Base-by-base conservation (phyloP, 2,113 vertebrate species). In the Toxotes jaculatrix region DNA sequence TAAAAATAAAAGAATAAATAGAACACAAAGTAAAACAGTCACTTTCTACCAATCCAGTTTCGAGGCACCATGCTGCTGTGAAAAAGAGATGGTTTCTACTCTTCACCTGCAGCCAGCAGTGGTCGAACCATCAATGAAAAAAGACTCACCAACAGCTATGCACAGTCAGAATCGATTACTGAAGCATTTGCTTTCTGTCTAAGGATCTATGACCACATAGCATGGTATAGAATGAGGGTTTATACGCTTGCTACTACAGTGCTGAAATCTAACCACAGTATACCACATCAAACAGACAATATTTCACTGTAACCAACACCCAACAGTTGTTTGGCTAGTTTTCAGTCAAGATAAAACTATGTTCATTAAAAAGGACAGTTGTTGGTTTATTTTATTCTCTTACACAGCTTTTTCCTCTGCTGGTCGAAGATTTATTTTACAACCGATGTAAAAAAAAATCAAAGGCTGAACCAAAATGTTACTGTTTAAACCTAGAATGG, bases 151-250 rank as follows among this genome's bases (percentile, higher is more conserved):
- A 36, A 59, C 51, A 71, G 71, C 59, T 76, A 59, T 69, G 32
- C 47, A 64, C 69, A 57, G 71, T 42, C 9, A 3, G 32, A 70
- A 77, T 81, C 53, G 7, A 45, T 74, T 53, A 45, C 56, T 31
- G 31, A 53, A 73, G 68, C 47, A 56, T 68, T 27, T 60, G 78
- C 55, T 56, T 62, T 71, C 75, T 27, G 57, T 75, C 53, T 38
- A 19, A 55, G 45, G 55, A 81, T 73, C 61, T 74, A 56, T 55
- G 43, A 61, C 31, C 6, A 3, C 55, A 47, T 14, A 59, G 49
- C 14, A 11, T 19, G 10, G 42, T 34, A 31, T 5, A 53, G 27
- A 77, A 36, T n/a, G 32, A 49, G 45, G 60, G 47, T 53, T 62
- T 68, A 62, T 19, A 67, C 55, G 47, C 56, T 56, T 62, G 74